Evolutionary conservation across 2,113 vertebrate species (phyloP), one percentile per base, ranked within the genome.

Genomic region (Penelope pileata): DNA sequence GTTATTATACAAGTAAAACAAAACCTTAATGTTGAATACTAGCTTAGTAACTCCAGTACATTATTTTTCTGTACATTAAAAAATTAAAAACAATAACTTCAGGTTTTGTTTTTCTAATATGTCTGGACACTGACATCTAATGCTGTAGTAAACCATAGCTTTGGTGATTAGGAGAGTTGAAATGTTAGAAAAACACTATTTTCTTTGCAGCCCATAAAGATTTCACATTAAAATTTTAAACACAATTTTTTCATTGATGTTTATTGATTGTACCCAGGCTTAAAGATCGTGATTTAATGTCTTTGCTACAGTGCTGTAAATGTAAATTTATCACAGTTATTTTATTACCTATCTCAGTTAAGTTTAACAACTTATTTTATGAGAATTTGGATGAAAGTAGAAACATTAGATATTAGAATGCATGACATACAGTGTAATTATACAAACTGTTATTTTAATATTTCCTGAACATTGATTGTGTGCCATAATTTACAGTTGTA

Each of bases 281-380:
- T 94, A 90, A 85, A 64, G 60, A 88, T 66, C 51, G 26, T 90
- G 76, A 94, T 86, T 96, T 91, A 90, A 80, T 30, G 27, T 63
- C 67, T 85, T 83, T 58, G 58, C 42, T 79, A 87, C 60, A 83
- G n/a, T 32, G 82, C 24, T 66, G 26, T 90, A 94, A 95, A 92
- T 34, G 51, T 72, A 68, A 90, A 95, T 94, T 92, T 94, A 91
- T 94, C 62, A 47, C 67, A 38, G 78, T 83, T 91, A 68, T 83
- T 91, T 93, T 89, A 91, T 67, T 83, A 56, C 72, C 51, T 67
- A 14, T 43, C 45, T 79, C 91, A 15, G 79, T 93, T 88, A 94
- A 91, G 48, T 82, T 95, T 94, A 90, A 94, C 54, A 77, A 68
- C 80, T 90, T 90, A 42, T 92, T 95, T 95, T 91, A 92, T 21